Conservation (phyloP, 2,888 invertebrate species). For the Cistogaster globosa region DNA sequence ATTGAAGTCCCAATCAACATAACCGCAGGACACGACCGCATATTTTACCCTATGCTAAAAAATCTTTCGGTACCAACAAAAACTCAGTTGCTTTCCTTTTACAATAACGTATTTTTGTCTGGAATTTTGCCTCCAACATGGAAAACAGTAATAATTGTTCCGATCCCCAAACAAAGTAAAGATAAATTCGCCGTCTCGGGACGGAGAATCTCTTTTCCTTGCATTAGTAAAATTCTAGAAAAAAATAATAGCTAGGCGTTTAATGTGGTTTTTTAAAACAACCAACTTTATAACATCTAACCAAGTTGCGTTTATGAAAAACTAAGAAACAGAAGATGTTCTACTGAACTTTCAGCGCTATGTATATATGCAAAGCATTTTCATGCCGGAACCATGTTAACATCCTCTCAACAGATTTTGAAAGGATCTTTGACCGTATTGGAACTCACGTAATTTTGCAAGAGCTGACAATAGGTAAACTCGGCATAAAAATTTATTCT, state of each 20-base stretch:
- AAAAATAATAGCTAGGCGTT: neutral
- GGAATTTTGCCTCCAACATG: neutral
- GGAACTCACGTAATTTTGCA: conserved; percentile 3
- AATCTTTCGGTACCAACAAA: neutral
- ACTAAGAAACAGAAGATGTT: conserved; percentile 30
- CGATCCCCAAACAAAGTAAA: conserved; percentile 11
- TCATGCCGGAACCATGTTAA: conserved; percentile 12
- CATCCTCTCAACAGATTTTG: too few relatives aligned
- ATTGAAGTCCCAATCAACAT: conserved; percentile 6
- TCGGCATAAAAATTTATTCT: neutral
- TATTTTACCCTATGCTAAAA: conserved; percentile 5
- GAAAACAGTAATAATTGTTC: conserved; percentile 5
- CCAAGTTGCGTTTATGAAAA: conserved; percentile 50
- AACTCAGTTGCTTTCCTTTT: neutral
- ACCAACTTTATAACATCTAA: neutral
- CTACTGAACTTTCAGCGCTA: conserved; percentile 48
- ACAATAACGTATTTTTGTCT: neutral
- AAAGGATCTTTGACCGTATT: too few relatives aligned
- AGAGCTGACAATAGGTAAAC: neutral
- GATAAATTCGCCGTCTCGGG: neutral
- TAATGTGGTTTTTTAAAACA: neutral
- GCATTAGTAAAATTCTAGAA: neutral
- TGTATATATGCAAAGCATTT: neutral
- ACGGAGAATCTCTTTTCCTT: neutral
- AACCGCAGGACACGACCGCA: neutral